Percentiles rank a stretch among this genome's conserved stretches.
Evolutionary conservation across 1,140 invertebrate species (phyloP).

Genomic region (Yoshiicerus persimilis): DNA sequence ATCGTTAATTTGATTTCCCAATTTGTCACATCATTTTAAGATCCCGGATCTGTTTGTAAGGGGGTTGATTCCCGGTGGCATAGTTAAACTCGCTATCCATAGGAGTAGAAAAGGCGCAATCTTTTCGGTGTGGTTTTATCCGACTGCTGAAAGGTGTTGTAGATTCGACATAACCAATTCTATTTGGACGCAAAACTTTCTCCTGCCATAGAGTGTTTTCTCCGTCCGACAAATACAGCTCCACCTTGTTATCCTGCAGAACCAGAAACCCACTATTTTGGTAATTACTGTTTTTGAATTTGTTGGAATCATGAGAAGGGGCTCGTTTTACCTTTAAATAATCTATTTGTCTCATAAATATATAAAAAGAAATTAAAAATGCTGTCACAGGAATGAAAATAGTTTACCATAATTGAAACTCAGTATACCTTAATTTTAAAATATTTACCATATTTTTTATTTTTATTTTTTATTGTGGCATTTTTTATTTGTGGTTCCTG

Average conservation of each 20-base stretch:
- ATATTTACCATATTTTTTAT: no score
- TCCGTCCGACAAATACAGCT: background rate
- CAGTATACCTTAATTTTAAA: no score
- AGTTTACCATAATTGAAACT: no score
- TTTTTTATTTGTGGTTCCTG: no score
- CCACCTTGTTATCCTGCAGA: background rate
- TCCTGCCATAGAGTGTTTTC: background rate
- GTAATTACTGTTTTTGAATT: background rate
- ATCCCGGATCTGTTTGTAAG: constrained; percentile 8
- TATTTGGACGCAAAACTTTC: background rate
- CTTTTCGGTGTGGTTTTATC: background rate
- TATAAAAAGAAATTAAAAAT: no score
- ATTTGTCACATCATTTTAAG: constrained; percentile 7
- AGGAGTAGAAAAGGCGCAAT: background rate
- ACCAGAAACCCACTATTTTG: background rate
- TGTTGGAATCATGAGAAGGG: no score
- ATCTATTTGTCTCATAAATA: no score
- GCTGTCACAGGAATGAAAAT: no score
- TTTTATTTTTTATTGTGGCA: no score
- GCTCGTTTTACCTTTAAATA: no score
- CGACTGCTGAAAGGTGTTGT: background rate
- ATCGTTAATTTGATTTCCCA: background rate
- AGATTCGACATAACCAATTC: background rate
- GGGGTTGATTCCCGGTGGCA: background rate
- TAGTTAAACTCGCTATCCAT: background rate